A percentile compares a stretch with the other conserved stretches of the same genome.
These are phyloP conservation scores for Cydia pomonella DNA, from an alignment of 1,140 invertebrate species.

Conservation along the genomic window DNA sequence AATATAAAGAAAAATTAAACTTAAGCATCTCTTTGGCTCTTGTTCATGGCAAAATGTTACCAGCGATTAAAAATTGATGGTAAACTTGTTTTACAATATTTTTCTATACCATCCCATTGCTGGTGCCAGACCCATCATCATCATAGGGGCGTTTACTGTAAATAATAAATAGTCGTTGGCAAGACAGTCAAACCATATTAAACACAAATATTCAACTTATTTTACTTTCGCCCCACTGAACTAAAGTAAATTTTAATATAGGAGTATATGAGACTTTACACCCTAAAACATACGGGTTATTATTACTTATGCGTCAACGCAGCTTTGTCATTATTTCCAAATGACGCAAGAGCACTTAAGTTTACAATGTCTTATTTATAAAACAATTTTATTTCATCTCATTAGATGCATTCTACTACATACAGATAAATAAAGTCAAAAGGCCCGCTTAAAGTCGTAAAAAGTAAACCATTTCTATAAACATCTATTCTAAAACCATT, in stretches of 20 bases:
- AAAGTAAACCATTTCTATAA: constrained; percentile 11
- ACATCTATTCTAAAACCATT: background rate
- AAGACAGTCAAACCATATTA: no score
- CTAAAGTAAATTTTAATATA: background rate
- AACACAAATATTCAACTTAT: no score
- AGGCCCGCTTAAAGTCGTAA: constrained; percentile 16
- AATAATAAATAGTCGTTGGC: no score
- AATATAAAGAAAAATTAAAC: no score
- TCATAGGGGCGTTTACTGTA: no score
- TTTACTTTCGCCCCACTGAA: background rate
- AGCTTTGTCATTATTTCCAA: background rate
- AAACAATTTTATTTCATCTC: constrained; percentile 14
- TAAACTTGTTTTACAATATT: no score
- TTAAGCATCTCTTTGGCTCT: no score
- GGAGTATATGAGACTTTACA: background rate
- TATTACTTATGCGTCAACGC: background rate
- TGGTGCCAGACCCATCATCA: no score
- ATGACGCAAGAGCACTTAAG: background rate
- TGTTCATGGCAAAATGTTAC: no score
- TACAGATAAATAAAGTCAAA: constrained; percentile 20
- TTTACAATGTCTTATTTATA: constrained; percentile 9
- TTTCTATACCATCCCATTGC: no score
- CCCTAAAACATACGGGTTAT: background rate
- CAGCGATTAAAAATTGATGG: no score
- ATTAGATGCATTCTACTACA: constrained; percentile 17